phyloP scores from a whole-genome alignment of 2,113 vertebrate species.

The Oriolus oriolus region DNA sequence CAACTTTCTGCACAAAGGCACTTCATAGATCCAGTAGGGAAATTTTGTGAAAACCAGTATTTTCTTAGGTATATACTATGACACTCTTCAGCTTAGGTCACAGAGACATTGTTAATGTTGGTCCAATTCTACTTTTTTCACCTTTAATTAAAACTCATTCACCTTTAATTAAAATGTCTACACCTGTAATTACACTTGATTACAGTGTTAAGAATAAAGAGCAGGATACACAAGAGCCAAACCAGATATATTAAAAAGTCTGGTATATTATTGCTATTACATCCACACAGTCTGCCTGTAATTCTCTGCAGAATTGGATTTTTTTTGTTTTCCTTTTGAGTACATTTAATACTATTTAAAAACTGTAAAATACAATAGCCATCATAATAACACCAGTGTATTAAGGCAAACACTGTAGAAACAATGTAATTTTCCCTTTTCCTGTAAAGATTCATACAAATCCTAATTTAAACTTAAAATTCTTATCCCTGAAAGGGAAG shows the following conservation, averaged over 20 bases:
- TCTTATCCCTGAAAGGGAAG: background rate
- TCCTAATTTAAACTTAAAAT: background rate
- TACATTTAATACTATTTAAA: background rate
- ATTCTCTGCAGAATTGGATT: constrained; percentile 22
- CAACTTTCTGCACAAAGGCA: background rate
- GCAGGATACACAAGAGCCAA: constrained; percentile 42
- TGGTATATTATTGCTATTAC: constrained; percentile 1
- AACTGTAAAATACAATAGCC: background rate
- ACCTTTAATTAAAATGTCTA: constrained; percentile 67
- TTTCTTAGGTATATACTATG: background rate
- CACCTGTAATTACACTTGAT: constrained; percentile 64
- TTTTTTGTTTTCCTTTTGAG: background rate
- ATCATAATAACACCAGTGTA: background rate
- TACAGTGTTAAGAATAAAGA: constrained; percentile 58
- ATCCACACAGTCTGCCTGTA: background rate
- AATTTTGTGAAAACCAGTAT: background rate
- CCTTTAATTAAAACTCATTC: constrained; percentile 63
- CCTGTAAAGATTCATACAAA: background rate
- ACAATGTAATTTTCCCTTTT: background rate
- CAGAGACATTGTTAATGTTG: constrained; percentile 11
- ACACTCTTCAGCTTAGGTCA: background rate
- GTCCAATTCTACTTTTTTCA: constrained; percentile 50
- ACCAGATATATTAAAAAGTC: constrained; percentile 57
- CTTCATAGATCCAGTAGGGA: background rate
- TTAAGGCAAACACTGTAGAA: background rate